Evolutionary conservation across 2,888 invertebrate genomes (phyloP).

Genomic region (Diarsia rubi): DNA sequence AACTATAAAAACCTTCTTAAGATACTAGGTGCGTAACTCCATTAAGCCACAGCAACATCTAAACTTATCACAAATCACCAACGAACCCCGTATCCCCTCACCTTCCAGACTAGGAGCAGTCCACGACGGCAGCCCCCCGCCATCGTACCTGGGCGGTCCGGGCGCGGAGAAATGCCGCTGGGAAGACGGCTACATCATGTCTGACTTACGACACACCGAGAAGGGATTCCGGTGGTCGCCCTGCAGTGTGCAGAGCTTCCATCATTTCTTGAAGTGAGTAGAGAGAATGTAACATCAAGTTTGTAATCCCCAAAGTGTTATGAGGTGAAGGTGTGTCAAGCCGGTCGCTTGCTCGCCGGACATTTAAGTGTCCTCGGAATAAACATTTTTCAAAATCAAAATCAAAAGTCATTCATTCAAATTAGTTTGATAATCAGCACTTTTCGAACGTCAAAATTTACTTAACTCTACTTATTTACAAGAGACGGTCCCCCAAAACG

Average conservation of each 20-base stretch:
- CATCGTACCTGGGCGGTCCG: constrained; percentile 98
- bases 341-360: no score
- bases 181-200: constrained; percentile 99
- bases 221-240: constrained; percentile 98
- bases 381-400: no score
- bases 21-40: not conserved
- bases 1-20: not conserved
- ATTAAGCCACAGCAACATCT: not conserved
- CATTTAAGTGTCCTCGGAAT: no score
- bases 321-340: no score
- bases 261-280: constrained; percentile 97
- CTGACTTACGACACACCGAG: constrained; percentile 97
- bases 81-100: not conserved
- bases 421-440: no score
- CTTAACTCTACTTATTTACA: no score
- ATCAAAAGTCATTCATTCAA: no score
- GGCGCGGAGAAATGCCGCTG: constrained; percentile 98
- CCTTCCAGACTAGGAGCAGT: constrained; percentile 96
- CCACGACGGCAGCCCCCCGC: constrained; percentile 98
- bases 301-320: not conserved
- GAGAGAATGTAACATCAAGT: not conserved
- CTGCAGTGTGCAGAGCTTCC: constrained; percentile 97
- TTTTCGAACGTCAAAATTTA: no score
- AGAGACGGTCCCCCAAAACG: no score
- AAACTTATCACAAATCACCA: not conserved